Evolutionary conservation across 1,140 invertebrate genomes (phyloP), one percentile per base, ranked within the genome.

Genomic region (Euwallacea fornicatus): DNA sequence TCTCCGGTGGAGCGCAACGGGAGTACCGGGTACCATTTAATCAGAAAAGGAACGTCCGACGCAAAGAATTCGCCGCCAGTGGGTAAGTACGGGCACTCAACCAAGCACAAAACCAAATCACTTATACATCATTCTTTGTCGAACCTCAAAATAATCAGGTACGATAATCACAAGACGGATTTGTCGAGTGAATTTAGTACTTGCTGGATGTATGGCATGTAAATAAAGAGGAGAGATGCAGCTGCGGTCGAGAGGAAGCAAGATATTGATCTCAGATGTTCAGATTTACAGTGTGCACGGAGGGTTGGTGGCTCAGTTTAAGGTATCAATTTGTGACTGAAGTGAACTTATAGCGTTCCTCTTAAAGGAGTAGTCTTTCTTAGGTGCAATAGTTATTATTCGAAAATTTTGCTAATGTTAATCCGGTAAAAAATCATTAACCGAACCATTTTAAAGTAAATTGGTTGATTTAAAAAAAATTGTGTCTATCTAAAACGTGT

Each of bases 141-240:
- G 46, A 50, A 50, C 13, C 46, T 50, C 46, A 13, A 50, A 50
- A 50, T 50, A 50, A 50, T 50, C 46, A 13, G 46, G 46, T 50
- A 50, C 46, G 46, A 50, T 50, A 50, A 50, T 50, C 46, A 50
- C 46, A 50, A 50, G 13, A 50, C 46, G 46, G 46, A 50, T 50
- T 50, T 50, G 46, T 50, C 46, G 46, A 13, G 46, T 13, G 46
- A 13, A 50, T 50, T 50, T 50, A 50, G 46, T 50, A 50, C 46
- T 50, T 13, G 21, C 21, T 33, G 21, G 21, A 33, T 33, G 21
- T 33, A 33, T 33, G 21, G 46, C 46, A 50, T 50, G 46, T 50
- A 50, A 50, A 50, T 50, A 50, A 50, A 50, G 46, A 33, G 21
- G 4, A 33, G 46, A 13, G 46, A 13, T 13, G 46, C 46, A 50